Conservation (phyloP, 2,888 invertebrate species). For the Pachydiplax longipennis region DNA sequence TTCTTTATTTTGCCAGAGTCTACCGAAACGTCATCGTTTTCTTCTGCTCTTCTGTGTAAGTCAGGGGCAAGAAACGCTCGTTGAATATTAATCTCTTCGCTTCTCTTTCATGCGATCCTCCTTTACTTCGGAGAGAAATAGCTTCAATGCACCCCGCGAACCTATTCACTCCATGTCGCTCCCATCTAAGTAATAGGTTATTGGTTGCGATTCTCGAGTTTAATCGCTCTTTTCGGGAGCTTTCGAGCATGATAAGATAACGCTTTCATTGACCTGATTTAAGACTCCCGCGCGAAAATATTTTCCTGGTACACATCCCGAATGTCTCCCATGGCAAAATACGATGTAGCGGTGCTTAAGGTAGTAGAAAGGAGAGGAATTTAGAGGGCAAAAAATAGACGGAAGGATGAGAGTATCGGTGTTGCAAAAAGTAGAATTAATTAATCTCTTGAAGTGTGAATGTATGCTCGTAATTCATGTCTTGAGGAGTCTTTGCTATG, state of each 20-base stretch:
- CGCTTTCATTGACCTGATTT: slow-evolving; percentile 13
- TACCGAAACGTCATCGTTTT: too few species aligned
- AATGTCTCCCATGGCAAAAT: background rate
- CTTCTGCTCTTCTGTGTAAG: too few species aligned
- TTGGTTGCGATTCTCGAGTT: background rate
- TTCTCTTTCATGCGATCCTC: too few species aligned
- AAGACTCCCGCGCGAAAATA: background rate
- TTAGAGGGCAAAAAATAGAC: background rate
- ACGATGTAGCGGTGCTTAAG: background rate
- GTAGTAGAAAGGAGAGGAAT: background rate
- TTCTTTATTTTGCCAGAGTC: too few species aligned
- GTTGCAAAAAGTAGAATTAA: too few species aligned
- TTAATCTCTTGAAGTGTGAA: too few species aligned
- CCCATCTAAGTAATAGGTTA: background rate
- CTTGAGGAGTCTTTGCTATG: too few species aligned
- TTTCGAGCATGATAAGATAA: slow-evolving; percentile 15
- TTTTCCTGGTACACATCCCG: background rate
- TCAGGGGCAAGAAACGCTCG: too few species aligned
- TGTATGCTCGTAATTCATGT: too few species aligned
- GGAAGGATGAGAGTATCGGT: background rate
- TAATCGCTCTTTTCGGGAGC: slow-evolving; percentile 1
- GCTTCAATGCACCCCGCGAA: background rate
- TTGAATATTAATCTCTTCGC: too few species aligned
- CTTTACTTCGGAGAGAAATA: background rate
- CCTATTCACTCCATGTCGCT: background rate